A percentile compares a stretch with the other conserved stretches of the same genome.
phyloP scores from a whole-genome alignment of 2,797 vertebrate genomes.

The Poeciliopsis paucimaculata region DNA sequence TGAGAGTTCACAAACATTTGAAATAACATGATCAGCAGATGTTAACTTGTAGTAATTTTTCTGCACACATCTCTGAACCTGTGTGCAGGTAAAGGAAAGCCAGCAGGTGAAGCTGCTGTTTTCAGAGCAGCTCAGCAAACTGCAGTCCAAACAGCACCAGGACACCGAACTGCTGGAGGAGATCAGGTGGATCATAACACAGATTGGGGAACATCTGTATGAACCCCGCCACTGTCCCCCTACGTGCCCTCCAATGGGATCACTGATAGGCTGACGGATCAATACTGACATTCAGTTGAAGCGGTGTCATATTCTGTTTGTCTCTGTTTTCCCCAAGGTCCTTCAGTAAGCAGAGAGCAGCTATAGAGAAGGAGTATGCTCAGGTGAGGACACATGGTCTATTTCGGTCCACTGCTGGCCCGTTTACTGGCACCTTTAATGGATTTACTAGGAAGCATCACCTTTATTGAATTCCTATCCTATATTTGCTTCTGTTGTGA shows the following conservation, averaged over 20 bases:
- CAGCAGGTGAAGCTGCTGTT: constrained; percentile 88
- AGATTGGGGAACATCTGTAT: neutral
- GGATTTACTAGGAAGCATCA: constrained; percentile 46
- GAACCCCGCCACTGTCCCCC: neutral
- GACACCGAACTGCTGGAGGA: constrained; percentile 89
- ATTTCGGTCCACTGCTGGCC: constrained; percentile 33
- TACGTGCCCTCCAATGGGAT: neutral
- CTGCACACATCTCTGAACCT: neutral
- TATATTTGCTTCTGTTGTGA: constrained; percentile 14
- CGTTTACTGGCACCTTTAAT: constrained; percentile 22
- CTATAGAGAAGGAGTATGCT: constrained; percentile 89
- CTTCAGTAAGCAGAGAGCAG: constrained; percentile 89
- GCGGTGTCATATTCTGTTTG: constrained; percentile 4
- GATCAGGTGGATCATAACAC: constrained; percentile 80
- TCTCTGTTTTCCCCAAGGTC: constrained; percentile 73
- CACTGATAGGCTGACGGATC: neutral
- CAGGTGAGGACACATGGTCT: constrained; percentile 80
- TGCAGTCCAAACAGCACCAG: constrained; percentile 87
- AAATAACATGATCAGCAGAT: no score
- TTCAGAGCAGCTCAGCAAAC: constrained; percentile 84
- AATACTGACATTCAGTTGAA: neutral
- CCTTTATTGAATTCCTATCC: constrained; percentile 51
- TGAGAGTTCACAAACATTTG: no score
- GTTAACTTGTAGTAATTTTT: no score
- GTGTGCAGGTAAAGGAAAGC: constrained; percentile 84